These are phyloP conservation scores for Platerodrilus igneus DNA, from an alignment of 2,888 invertebrate species.

Conservation along the genomic window DNA sequence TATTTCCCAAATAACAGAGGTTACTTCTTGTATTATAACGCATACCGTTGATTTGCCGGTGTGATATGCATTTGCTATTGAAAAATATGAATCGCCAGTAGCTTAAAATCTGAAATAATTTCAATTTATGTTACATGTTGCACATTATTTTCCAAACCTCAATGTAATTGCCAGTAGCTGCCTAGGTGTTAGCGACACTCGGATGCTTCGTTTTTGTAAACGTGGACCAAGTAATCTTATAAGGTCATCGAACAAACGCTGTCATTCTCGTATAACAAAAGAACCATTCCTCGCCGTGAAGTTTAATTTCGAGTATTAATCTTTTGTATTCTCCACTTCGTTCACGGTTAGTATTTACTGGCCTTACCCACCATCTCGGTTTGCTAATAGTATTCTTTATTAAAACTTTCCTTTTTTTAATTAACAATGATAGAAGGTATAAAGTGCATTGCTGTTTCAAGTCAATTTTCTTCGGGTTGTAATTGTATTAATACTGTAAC, in stretches of 20 bases:
- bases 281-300: constrained; percentile 7
- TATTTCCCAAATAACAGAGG: constrained; percentile 2
- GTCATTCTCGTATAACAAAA: constrained; percentile 7
- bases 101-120: no score
- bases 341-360: constrained; percentile 20
- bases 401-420: no score
- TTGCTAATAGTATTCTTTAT: no score
- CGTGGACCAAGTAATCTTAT: not conserved
- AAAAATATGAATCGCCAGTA: no score
- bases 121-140: no score
- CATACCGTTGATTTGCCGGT: not conserved
- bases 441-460: no score
- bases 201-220: constrained; percentile 1
- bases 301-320: constrained; percentile 19
- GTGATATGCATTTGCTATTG: not conserved
- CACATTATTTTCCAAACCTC: no score
- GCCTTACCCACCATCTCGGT: constrained; percentile 21
- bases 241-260: not conserved
- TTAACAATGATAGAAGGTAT: no score
- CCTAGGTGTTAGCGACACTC: no score
- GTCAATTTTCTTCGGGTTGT: no score
- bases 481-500: no score
- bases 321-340: constrained; percentile 24
- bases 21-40: not conserved
- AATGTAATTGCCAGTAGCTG: no score